Evolutionary conservation across 1,140 invertebrate species (phyloP).

Genomic region (Physella acuta): DNA sequence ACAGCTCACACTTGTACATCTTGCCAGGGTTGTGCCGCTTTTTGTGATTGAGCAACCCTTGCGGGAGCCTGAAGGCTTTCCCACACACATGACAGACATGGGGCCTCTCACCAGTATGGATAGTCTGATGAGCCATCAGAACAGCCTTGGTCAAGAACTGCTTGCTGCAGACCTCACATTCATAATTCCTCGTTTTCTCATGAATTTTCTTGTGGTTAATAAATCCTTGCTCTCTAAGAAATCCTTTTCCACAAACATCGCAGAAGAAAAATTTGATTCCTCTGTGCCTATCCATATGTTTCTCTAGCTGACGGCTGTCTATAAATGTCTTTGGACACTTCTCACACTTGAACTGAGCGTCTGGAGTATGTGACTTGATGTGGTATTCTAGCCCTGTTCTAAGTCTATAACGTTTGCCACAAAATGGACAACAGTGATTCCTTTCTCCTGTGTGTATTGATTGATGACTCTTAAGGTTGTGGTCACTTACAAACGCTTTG

Average conservation of each 20-base stretch:
- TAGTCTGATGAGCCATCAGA: constrained; percentile 88
- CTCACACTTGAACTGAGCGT: constrained; percentile 8
- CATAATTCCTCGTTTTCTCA: constrained; percentile 22
- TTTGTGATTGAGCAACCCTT: constrained; percentile 12
- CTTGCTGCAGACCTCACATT: constrained; percentile 89
- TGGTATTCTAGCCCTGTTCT: constrained; percentile 10
- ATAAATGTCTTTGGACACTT: constrained; percentile 18
- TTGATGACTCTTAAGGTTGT: constrained; percentile 4
- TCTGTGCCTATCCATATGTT: constrained; percentile 72
- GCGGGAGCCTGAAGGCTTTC: constrained; percentile 1
- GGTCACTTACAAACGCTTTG: not conserved
- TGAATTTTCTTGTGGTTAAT: constrained; percentile 30
- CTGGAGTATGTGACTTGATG: constrained; percentile 3
- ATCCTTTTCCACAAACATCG: constrained; percentile 44
- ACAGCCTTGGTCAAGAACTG: constrained; percentile 95
- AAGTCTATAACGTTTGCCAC: constrained; percentile 13
- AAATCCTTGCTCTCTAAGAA: constrained; percentile 29
- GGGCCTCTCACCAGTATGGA: constrained; percentile 68
- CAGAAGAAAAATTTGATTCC: constrained; percentile 78
- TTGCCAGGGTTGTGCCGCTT: constrained; percentile 1
- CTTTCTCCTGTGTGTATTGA: constrained; percentile 8
- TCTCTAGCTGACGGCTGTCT: constrained; percentile 3
- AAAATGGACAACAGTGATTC: constrained; percentile 4
- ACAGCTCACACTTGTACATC: constrained; percentile 65
- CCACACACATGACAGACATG: constrained; percentile 31